Evolutionary conservation across 2,113 vertebrate genomes (phyloP).

Genomic region (Sphaerodactylus townsendi): DNA sequence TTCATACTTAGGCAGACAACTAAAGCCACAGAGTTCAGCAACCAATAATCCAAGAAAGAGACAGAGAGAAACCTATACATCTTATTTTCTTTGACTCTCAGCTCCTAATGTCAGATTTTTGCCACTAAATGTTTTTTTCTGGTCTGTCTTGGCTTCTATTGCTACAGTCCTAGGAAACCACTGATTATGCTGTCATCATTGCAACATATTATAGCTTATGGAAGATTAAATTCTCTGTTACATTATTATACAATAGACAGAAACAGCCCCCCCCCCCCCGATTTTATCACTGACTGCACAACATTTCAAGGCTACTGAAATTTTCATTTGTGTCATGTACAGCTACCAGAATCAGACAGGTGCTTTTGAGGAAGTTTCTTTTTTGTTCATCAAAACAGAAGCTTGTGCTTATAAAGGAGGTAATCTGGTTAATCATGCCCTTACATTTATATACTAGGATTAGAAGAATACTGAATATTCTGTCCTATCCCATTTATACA

Average conservation of each 20-base stretch:
- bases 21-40: not conserved
- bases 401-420: not conserved
- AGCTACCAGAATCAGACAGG: not conserved
- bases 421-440: not conserved
- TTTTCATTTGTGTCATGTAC: not conserved
- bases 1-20: not conserved
- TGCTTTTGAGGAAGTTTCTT: not conserved
- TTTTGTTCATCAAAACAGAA: not conserved
- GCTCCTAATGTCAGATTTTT: not conserved
- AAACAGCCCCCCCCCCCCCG: not conserved
- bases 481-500: constrained; percentile 43
- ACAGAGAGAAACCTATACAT: not conserved
- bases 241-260: constrained; percentile 10
- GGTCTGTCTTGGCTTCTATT: not conserved
- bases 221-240: not conserved
- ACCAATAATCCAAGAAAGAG: not conserved
- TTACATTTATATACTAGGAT: too few species aligned
- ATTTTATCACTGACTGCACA: not conserved
- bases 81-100: not conserved
- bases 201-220: not conserved
- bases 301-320: not conserved
- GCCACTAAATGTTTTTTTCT: constrained; percentile 1
- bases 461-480: not conserved
- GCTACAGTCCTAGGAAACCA: not conserved
- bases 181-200: constrained; percentile 22